Conservation (phyloP, 2,113 vertebrate species). For the Circaetus gallicus region DNA sequence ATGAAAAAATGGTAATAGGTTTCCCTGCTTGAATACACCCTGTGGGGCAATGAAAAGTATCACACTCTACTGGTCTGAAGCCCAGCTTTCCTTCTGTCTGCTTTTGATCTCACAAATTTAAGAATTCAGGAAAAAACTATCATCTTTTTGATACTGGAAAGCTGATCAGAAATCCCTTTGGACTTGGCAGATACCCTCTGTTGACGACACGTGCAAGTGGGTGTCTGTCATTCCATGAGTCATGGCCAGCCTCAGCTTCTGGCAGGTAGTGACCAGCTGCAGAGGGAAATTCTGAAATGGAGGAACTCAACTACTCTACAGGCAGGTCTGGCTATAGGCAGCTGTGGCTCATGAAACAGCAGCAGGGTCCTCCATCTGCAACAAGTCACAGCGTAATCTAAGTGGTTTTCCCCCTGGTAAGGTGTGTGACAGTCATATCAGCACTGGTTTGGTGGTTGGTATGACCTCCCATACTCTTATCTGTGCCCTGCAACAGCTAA, state of each 20-base stretch:
- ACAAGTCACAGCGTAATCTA: too few relatives aligned
- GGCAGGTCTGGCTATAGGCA: neutral
- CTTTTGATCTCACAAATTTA: neutral
- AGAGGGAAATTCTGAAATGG: neutral
- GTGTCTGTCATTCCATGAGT: neutral
- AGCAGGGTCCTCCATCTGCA: neutral
- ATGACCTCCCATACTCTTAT: neutral
- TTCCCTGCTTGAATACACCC: neutral
- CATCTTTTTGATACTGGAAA: neutral
- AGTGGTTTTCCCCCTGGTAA: neutral
- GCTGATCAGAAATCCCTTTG: neutral
- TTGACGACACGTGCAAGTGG: fast-evolving
- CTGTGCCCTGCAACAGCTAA: neutral
- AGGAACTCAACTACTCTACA: neutral
- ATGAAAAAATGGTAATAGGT: neutral
- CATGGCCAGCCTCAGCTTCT: neutral
- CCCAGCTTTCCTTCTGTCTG: neutral
- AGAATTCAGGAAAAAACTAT: neutral
- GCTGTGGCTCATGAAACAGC: neutral
- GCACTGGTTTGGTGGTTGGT: neutral
- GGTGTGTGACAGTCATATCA: neutral
- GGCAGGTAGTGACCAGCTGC: neutral
- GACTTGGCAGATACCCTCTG: neutral
- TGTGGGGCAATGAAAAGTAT: neutral
- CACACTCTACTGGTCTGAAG: neutral